phyloP scores from a whole-genome alignment of 1,140 invertebrate species.

The Pseudobourletiella spinata region DNA sequence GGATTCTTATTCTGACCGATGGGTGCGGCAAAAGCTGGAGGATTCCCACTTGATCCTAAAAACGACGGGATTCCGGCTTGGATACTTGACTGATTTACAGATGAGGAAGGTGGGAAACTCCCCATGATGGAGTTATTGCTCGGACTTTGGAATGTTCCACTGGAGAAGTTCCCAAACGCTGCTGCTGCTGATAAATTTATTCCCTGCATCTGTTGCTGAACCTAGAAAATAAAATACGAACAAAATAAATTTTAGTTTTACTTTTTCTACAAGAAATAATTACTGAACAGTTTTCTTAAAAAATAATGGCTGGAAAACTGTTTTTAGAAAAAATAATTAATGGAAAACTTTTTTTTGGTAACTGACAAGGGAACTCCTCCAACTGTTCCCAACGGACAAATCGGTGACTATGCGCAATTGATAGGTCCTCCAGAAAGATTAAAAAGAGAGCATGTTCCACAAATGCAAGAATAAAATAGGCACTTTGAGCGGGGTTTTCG shows the following conservation, averaged over 20 bases:
- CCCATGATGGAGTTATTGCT: background rate
- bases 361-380: no score
- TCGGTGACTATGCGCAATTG: no score
- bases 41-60: background rate
- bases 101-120: no score
- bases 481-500: no score
- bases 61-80: background rate
- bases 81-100: background rate
- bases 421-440: no score
- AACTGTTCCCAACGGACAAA: no score
- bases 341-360: no score
- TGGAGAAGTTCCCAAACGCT: background rate
- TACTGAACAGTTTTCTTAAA: background rate
- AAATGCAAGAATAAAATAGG: no score
- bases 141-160: background rate
- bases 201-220: slow-evolving; percentile 16
- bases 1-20: background rate
- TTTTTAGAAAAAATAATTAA: no score
- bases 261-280: background rate
- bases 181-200: slow-evolving; percentile 6
- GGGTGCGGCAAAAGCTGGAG: background rate
- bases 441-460: no score
- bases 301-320: no score
- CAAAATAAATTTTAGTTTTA: background rate
- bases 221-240: background rate